Evolutionary conservation across 2,113 vertebrate genomes (phyloP), one percentile per base, ranked within the genome.

Genomic region (Oenanthe melanoleuca): DNA sequence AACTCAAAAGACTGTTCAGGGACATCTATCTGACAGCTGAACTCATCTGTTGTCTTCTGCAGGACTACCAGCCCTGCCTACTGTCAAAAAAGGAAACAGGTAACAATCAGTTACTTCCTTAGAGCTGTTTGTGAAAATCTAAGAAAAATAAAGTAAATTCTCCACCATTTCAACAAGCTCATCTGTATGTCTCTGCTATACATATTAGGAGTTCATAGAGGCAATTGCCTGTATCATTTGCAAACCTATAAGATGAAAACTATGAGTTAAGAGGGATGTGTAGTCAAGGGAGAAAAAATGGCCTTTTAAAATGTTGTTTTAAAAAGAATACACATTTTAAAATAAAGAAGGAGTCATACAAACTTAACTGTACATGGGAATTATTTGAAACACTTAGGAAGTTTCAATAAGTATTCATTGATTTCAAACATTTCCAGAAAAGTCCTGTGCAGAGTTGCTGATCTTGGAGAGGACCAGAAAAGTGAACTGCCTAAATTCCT

Each of bases 61-160:
- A 80, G 57, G 86, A 29, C 45, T 89, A 82, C 63, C 80, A 57
- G 18, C 13, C 91, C 82, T 88, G 33, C 38, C 95, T 88, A 91
- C 52, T 40, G 12, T 82, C 84, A 84, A 13, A 50, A 59, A 81
- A 82, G 65, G 12, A 92, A 45, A 71, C 8, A 60, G 83, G 9
- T 53, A 91, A 94, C 44, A 95, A 80, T 79, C 69, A 88, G 37
- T 77, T 74, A 44, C 86, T 86, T 88, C 57, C 67, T 90, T 73
- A 83, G 59, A 84, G 71, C 37, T 85, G 17, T 81, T 95, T 88
- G 61, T 31, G 40, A 85, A 40, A 74, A 77, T 81, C 70, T 80
- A 72, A 65, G 84, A 83, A 45, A 95, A 94, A 78, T 42, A 25
- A 95, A 94, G n/a, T 72, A 60, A 65, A 82, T 86, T 94, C 31